Percentiles rank a stretch among this genome's conserved stretches.
phyloP scores from a whole-genome alignment of 2,797 vertebrate genomes.

The Cuculus canorus region DNA sequence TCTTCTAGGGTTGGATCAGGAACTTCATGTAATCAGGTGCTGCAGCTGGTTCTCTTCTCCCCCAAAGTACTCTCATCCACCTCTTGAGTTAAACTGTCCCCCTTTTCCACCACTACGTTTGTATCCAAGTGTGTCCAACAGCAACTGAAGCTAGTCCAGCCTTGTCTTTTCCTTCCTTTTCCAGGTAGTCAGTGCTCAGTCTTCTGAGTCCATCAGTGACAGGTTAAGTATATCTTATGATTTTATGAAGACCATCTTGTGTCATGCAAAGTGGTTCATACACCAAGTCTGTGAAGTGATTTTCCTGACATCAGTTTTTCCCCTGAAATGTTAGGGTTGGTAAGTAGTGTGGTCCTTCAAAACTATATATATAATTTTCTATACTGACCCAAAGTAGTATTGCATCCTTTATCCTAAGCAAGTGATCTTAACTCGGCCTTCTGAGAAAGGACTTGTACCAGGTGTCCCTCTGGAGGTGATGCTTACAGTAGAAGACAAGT shows the following conservation, averaged over 20 bases:
- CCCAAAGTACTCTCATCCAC: background rate
- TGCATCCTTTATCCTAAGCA: background rate
- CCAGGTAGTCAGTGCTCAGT: background rate
- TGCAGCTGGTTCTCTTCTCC: background rate
- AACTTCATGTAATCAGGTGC: background rate
- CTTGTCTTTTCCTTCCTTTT: background rate
- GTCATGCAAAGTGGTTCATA: background rate
- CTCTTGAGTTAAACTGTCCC: background rate
- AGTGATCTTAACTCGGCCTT: background rate
- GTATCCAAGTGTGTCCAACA: background rate
- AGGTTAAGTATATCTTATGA: background rate
- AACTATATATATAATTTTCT: background rate
- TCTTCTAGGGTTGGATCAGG: background rate
- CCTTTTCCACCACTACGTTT: background rate
- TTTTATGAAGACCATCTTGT: background rate
- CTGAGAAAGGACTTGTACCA: background rate
- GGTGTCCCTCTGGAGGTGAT: background rate
- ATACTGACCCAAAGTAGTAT: background rate
- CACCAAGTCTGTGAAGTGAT: background rate
- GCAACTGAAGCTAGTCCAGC: background rate
- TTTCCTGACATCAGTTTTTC: background rate
- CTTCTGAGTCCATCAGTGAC: background rate
- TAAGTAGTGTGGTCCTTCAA: background rate
- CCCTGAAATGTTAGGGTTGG: background rate
- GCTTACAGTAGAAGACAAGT: background rate